Conservation (phyloP, 2,113 vertebrate species). For the Rhinopomastus cyanomelas region DNA sequence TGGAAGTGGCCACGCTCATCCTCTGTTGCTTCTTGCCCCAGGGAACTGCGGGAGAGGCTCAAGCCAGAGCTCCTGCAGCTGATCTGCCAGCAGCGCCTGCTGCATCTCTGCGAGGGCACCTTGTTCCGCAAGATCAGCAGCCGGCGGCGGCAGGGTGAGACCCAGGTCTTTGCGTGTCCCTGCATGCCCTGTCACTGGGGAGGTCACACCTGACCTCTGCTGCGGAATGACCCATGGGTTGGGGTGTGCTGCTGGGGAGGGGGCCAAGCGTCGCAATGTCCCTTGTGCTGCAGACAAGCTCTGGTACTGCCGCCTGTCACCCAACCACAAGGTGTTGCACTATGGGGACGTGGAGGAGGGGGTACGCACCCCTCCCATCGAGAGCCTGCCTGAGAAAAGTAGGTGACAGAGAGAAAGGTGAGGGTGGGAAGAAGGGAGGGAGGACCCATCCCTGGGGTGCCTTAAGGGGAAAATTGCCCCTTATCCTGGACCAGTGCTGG, state of each 20-base stretch:
- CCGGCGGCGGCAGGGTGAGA: slow-evolving; percentile 89
- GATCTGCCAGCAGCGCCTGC: slow-evolving; percentile 93
- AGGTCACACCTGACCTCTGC: not conserved
- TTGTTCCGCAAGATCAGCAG: slow-evolving; percentile 96
- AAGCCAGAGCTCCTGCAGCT: slow-evolving; percentile 91
- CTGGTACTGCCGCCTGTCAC: slow-evolving; percentile 96
- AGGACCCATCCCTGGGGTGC: not conserved
- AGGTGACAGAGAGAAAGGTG: slow-evolving; percentile 38
- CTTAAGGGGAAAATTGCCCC: not conserved
- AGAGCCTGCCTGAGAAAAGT: slow-evolving; percentile 91
- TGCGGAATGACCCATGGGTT: not conserved
- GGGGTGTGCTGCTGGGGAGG: not conserved
- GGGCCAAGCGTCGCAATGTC: too few species aligned
- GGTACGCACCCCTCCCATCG: slow-evolving; percentile 76
- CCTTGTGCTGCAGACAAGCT: slow-evolving; percentile 83
- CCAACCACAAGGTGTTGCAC: slow-evolving; percentile 96
- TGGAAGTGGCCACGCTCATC: not conserved
- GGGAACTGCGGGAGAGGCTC: slow-evolving; percentile 90
- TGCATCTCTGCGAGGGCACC: slow-evolving; percentile 90
- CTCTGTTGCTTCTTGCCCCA: slow-evolving; percentile 24
- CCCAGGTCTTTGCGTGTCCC: not conserved
- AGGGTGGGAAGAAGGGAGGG: not conserved
- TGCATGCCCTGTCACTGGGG: fast-evolving
- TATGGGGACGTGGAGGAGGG: slow-evolving; percentile 92
- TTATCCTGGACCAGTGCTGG: not conserved